Conservation (phyloP, 2,797 vertebrate species). For the Masticophis lateralis region DNA sequence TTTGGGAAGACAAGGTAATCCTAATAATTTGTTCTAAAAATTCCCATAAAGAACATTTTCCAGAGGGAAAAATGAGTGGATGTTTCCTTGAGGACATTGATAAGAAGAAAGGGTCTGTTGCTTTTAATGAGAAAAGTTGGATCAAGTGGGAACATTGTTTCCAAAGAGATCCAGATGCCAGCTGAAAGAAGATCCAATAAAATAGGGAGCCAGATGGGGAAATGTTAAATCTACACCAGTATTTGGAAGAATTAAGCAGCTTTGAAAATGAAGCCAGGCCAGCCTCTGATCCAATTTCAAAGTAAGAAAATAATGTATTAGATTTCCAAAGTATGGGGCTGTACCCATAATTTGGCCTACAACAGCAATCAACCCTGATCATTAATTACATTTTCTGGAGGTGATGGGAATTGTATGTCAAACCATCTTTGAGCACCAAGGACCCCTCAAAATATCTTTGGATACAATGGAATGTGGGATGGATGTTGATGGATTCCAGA, state of each 20-base stretch:
- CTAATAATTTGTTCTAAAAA: neutral
- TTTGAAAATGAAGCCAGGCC: neutral
- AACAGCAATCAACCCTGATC: neutral
- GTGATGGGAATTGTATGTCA: neutral
- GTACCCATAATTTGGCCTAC: neutral
- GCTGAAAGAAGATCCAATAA: neutral
- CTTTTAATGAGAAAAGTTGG: neutral
- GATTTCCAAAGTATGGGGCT: neutral
- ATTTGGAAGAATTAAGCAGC: neutral
- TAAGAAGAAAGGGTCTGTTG: neutral
- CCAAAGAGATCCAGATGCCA: neutral
- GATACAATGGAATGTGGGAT: neutral
- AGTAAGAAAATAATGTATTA: neutral
- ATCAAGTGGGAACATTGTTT: neutral
- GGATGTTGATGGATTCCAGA: neutral
- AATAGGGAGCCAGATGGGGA: neutral
- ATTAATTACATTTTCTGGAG: neutral
- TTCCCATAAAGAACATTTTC: neutral
- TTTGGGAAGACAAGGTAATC: neutral
- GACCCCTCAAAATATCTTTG: neutral
- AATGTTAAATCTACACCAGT: neutral
- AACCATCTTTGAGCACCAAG: neutral
- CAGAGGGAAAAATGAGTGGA: neutral
- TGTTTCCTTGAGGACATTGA: neutral
- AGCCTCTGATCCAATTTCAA: neutral